Base-by-base conservation (phyloP, 2,797 vertebrate species). In the Synanceia verrucosa region DNA sequence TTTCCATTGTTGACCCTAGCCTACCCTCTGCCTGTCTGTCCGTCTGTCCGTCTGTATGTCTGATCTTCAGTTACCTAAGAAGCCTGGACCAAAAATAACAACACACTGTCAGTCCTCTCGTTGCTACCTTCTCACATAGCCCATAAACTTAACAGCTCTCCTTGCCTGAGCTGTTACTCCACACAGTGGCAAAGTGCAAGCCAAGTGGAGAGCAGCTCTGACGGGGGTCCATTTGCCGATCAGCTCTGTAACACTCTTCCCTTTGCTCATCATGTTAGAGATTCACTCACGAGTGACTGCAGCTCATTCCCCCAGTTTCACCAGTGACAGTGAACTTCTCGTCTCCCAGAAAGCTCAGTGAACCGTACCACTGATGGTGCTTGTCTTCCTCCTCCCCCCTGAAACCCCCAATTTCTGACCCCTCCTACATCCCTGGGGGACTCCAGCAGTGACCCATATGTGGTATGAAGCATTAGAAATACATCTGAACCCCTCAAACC, bases 41-140 rank as follows among this genome's bases (percentile, higher is more conserved):
- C 11, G n/a, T 53, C 41, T 37, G 34, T 70, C 66, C 71, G 53
- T 82, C 75, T 70, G 63, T 72, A 65, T 73, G 81, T 73, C 77
- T 80, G 79, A 78, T 72, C 78, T 83, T 79, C 5, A 73, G 88
- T 90, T 87, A 89, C 84, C 82, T 48, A 81, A 90, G 85, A 88
- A 67, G 77, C 76, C 65, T 0, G 23, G 48, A 88, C 90, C 86
- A 88, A 90, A 93, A 92, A 91, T 91, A 91, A 89, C 88, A 86
- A 78, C 88, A 75, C 66, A 44, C 72, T 67, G 78, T 85, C 70
- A 66, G 78, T 79, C 76, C 85, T 81, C 86, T 83, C 29, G 26
- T 53, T 80, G 78, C 88, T 78, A 50, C 78, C 88, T 78, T 89
- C 91, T 90, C 89, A 88, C 73, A 78, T 90, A 70, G 79, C 89